These are phyloP conservation scores for Hanleya hanleyi DNA, from an alignment of 2,888 invertebrate genomes.

Conservation along the genomic window DNA sequence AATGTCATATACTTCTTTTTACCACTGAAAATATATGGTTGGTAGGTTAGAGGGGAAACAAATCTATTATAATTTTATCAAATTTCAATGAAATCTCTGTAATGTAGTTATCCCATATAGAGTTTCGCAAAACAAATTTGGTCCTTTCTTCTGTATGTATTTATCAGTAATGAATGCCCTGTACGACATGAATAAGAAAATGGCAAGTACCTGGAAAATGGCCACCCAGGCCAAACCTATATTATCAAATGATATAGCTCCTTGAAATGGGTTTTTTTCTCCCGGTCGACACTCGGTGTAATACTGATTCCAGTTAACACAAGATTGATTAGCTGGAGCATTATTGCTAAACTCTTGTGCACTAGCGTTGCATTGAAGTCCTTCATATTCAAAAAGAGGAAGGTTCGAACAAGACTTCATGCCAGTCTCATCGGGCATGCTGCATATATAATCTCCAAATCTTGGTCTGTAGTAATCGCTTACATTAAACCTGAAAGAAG, in stretches of 20 bases:
- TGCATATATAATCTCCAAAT: constrained; percentile 92
- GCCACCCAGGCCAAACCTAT: constrained; percentile 99
- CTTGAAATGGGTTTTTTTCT: constrained; percentile 97
- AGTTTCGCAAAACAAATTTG: too few species aligned
- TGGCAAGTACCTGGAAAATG: constrained; percentile 99
- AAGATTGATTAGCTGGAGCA: constrained; percentile 77
- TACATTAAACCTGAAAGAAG: constrained; percentile 54
- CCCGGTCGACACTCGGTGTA: constrained; percentile 95
- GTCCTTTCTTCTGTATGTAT: too few species aligned
- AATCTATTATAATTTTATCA: too few species aligned
- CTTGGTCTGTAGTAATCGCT: constrained; percentile 55
- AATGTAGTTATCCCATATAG: too few species aligned
- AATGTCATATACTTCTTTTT: too few species aligned
- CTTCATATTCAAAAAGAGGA: constrained; percentile 79
- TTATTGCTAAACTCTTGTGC: constrained; percentile 79
- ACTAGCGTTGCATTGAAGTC: constrained; percentile 80
- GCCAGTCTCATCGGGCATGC: constrained; percentile 92
- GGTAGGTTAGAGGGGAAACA: too few species aligned
- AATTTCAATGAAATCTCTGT: too few species aligned
- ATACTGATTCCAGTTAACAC: constrained; percentile 99
- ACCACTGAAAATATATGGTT: too few species aligned
- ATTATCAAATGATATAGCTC: constrained; percentile 99
- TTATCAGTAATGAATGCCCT: too few species aligned
- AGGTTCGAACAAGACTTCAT: constrained; percentile 84
- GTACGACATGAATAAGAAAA: too few species aligned